Percentiles rank a stretch among this genome's conserved stretches.
These are phyloP conservation scores for Clarias batrachus DNA, from an alignment of 2,113 vertebrate species.

Conservation along the genomic window DNA sequence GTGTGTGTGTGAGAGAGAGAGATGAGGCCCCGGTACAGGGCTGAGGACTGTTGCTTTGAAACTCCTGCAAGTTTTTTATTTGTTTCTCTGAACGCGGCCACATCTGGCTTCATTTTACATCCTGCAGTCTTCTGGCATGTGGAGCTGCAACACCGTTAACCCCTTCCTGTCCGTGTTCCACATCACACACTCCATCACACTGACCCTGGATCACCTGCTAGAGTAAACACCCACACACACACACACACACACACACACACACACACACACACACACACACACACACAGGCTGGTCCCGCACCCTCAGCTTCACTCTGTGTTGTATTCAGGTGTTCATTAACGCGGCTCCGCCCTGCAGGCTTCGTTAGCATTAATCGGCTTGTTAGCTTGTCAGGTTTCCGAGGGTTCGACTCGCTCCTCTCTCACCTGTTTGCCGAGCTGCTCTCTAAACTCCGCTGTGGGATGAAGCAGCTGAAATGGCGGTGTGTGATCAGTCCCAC, in stretches of 20 bases:
- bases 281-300: neutral
- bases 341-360: slow-evolving; percentile 10
- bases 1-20: neutral
- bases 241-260: neutral
- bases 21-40: neutral
- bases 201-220: neutral
- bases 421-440: slow-evolving; percentile 1
- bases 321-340: neutral
- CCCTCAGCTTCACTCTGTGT: neutral
- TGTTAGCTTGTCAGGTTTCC: slow-evolving; percentile 18
- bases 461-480: neutral
- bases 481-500: neutral
- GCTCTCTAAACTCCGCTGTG: neutral
- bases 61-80: slow-evolving; percentile 39
- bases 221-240: neutral
- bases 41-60: slow-evolving; percentile 20
- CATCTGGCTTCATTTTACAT: slow-evolving; percentile 50
- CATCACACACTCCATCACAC: neutral
- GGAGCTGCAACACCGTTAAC: slow-evolving; percentile 38
- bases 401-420: slow-evolving; percentile 17
- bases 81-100: slow-evolving; percentile 26
- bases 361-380: slow-evolving; percentile 42
- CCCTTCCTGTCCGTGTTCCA: slow-evolving; percentile 16
- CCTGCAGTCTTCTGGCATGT: slow-evolving; percentile 40
- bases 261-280: slow-evolving; percentile 10